phyloP scores from a whole-genome alignment of 2,888 invertebrate genomes.

The Epinotia nisella region DNA sequence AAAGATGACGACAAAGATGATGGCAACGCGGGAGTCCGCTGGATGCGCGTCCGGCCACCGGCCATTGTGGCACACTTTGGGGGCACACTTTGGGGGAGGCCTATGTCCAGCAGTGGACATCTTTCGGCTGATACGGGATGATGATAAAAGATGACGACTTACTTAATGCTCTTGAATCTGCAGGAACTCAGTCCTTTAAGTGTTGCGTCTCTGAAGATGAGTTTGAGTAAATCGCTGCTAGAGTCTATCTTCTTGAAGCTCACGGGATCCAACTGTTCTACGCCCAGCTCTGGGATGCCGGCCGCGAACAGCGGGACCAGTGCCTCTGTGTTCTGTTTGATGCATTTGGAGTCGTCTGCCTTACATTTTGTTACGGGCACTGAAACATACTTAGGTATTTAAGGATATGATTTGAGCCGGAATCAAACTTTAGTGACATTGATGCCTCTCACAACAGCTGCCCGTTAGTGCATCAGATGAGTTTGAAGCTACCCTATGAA shows the following conservation, averaged over 20 bases:
- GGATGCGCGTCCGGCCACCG: too few relatives aligned
- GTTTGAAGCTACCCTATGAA: too few relatives aligned
- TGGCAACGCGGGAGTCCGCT: too few relatives aligned
- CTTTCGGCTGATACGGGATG: not conserved
- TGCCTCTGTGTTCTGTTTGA: conserved; percentile 54
- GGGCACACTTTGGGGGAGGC: too few relatives aligned
- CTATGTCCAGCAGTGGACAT: too few relatives aligned
- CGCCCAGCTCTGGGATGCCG: conserved; percentile 57
- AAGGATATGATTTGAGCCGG: not conserved
- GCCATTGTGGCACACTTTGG: too few relatives aligned
- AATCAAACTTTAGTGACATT: not conserved
- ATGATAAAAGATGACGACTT: conserved; percentile 49
- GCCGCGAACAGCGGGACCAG: conserved; percentile 52
- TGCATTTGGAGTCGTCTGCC: conserved; percentile 61
- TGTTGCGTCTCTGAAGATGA: conserved; percentile 55
- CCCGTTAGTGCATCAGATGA: too few relatives aligned
- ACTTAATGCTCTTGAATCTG: conserved; percentile 59
- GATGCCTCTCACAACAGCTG: not conserved
- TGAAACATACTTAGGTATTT: conserved; percentile 47
- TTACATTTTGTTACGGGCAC: conserved; percentile 63
- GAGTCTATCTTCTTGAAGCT: conserved; percentile 57
- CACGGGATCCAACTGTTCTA: conserved; percentile 59
- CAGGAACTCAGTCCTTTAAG: conserved; percentile 61
- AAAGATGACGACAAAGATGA: too few relatives aligned
- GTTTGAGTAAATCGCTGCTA: conserved; percentile 53